Conservation (phyloP, 1,140 invertebrate genomes). For the Phymorhynchus buccinoides region DNA sequence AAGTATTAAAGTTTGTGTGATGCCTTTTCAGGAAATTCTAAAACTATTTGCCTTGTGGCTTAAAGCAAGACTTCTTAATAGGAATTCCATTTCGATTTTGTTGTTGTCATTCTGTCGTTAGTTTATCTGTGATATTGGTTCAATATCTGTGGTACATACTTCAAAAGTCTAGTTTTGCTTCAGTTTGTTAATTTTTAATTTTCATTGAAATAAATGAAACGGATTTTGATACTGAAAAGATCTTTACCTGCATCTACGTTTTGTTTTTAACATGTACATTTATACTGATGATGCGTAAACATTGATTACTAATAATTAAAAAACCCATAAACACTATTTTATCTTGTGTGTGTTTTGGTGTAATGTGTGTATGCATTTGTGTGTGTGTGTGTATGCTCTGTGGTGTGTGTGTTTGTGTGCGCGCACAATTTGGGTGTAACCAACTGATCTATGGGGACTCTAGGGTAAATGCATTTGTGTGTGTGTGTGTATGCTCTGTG, state of each 20-base stretch:
- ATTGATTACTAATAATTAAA: neutral
- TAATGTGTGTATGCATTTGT: too few relatives aligned
- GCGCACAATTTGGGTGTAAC: too few relatives aligned
- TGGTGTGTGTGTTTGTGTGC: neutral
- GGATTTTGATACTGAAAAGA: neutral
- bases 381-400: neutral
- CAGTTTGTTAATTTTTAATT: neutral
- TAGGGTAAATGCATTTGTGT: neutral
- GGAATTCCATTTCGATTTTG: neutral
- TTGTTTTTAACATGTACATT: neutral
- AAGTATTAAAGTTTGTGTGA: too few relatives aligned
- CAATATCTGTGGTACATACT: neutral
- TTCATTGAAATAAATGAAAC: neutral
- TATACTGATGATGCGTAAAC: neutral
- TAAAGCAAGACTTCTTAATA: too few relatives aligned
- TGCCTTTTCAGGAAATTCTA: too few relatives aligned
- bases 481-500: neutral
- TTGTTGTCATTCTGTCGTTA: neutral
- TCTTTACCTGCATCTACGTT: neutral
- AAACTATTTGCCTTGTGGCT: too few relatives aligned
- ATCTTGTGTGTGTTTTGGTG: too few relatives aligned
- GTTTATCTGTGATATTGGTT: constrained; percentile 13
- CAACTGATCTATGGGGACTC: too few relatives aligned
- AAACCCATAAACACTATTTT: neutral
- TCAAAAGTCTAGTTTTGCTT: neutral